Evolutionary conservation across 2,113 vertebrate genomes (phyloP), one percentile per base, ranked within the genome.

Genomic region (Heloderma charlesbogerti): DNA sequence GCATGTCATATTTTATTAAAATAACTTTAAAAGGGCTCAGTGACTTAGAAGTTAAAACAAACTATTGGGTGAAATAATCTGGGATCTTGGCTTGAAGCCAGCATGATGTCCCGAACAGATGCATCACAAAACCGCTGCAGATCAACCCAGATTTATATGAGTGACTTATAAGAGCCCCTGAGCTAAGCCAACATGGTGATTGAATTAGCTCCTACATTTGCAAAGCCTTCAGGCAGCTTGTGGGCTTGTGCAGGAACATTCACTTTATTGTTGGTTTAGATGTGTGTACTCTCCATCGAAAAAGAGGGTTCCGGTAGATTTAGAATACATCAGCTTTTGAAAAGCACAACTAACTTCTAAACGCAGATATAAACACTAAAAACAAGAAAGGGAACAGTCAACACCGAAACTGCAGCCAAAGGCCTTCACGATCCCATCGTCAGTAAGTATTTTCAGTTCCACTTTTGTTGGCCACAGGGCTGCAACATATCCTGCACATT

Each of bases 121-220:
- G 93, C 93, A 92, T 96, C 90, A 37, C 2, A 12, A 96, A 96
- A 96, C 94, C 95, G 92, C 93, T 94, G 67, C 90, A 94, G 93
- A 95, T 95, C 96, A 94, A 94, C 81, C 86, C 89, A 95, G 95
- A 94, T 95, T 96, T 96, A 93, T 84, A 69, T 93, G 94, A 95
- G 90, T 92, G 90, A 92, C 0, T 74, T 92, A 45, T 93, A 92
- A 91, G 92, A 95, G 90, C 94, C 95, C 93, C 90, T 88, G 92
- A 96, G 94, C 95, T 90, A 96, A 96, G 92, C 86, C 78, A 91
- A 92, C 94, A 94, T 90, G 92, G 94, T 92, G 95, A 95, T 95
- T 94, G 92, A 94, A 96, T 96, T 96, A 96, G 86, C 93, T 95
- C 51, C 81, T 95, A 84, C 89, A 34, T 94, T 95, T 90, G 89